These are phyloP conservation scores for Gobio occitaniae DNA, from an alignment of 2,797 vertebrate genomes.

Conservation along the genomic window DNA sequence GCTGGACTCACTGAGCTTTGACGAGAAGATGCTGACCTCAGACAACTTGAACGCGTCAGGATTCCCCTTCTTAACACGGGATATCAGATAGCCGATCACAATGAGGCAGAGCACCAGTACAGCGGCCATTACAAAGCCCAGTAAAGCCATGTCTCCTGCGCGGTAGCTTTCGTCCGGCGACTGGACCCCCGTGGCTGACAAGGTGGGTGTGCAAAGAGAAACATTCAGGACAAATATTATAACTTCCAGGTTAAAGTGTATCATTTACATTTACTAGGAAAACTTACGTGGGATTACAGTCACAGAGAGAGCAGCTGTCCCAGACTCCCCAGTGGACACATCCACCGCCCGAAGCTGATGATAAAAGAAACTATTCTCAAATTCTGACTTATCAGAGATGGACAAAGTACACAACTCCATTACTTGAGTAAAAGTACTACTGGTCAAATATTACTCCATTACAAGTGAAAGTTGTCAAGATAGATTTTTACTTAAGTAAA, in stretches of 20 bases:
- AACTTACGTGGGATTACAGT: constrained; percentile 77
- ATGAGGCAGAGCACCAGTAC: constrained; percentile 84
- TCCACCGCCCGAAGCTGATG: constrained; percentile 77
- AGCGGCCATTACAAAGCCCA: constrained; percentile 85
- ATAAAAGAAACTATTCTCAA: neutral
- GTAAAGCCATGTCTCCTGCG: constrained; percentile 83
- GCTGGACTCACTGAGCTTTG: constrained; percentile 66
- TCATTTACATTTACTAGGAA: neutral
- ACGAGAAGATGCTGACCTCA: constrained; percentile 72
- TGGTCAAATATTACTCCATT: too few species aligned
- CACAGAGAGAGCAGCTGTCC: constrained; percentile 77
- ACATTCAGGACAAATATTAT: neutral
- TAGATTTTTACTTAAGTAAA: too few species aligned
- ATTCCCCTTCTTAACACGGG: constrained; percentile 76
- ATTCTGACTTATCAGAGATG: neutral
- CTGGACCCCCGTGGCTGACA: constrained; percentile 69
- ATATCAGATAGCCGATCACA: constrained; percentile 81
- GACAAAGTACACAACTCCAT: too few species aligned
- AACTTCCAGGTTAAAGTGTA: neutral
- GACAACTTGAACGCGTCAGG: constrained; percentile 72
- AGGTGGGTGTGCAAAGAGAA: neutral
- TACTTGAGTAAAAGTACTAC: too few species aligned
- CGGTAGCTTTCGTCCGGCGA: constrained; percentile 74
- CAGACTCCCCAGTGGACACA: constrained; percentile 73
- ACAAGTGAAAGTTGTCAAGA: too few species aligned